phyloP scores from a whole-genome alignment of 2,113 vertebrate species.

The Sitta europaea region DNA sequence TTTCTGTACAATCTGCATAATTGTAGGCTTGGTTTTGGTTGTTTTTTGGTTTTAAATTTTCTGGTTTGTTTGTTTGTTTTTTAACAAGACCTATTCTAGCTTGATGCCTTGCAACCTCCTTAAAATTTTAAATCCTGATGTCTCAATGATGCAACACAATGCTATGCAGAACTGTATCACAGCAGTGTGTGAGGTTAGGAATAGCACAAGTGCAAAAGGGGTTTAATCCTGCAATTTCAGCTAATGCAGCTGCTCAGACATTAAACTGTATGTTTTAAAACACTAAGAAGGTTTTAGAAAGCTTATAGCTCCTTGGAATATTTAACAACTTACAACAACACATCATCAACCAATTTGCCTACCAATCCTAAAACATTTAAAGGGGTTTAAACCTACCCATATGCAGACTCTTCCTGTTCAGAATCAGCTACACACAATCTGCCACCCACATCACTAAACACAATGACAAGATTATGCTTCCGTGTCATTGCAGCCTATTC shows the following conservation, averaged over 20 bases:
- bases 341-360: not conserved
- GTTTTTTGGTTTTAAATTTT: not conserved
- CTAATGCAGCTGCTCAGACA: not conserved
- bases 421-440: not conserved
- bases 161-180: not conserved
- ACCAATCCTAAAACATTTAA: not conserved
- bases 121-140: not conserved
- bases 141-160: not conserved
- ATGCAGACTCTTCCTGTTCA: not conserved
- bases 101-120: not conserved
- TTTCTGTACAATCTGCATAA: not conserved
- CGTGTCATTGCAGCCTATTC: constrained; percentile 21
- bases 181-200: not conserved
- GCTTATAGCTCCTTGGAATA: not conserved
- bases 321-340: not conserved
- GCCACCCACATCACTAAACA: constrained; percentile 2
- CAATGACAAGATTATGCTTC: constrained; percentile 35
- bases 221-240: not conserved
- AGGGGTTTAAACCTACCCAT: not conserved
- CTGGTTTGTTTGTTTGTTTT: not conserved
- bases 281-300: not conserved
- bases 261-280: not conserved
- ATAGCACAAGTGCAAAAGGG: not conserved
- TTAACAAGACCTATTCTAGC: not conserved
- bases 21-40: not conserved